A percentile compares a stretch with the other conserved stretches of the same genome.
Conservation (phyloP, 2,888 invertebrate genomes). For the Ectemnius cavifrons region DNA sequence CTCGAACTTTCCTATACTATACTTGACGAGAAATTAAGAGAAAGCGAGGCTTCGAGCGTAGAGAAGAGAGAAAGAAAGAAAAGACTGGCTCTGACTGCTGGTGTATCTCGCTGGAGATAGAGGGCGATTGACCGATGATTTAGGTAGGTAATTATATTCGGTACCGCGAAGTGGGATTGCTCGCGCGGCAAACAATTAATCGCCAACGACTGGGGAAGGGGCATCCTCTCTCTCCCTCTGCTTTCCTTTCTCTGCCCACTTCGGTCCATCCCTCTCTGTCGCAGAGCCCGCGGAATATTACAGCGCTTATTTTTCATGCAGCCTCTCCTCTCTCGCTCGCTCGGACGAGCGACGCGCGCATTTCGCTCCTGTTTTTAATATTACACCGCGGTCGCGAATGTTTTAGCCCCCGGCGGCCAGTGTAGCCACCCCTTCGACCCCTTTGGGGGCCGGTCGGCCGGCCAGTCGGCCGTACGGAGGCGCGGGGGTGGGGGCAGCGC, state of each 20-base stretch:
- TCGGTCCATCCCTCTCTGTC: too few species aligned
- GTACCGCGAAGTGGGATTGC: conserved; percentile 66
- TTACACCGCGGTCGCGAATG: conserved; percentile 66
- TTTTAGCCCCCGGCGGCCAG: conserved; percentile 46
- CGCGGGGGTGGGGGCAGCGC: conserved; percentile 34
- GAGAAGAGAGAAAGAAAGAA: not conserved
- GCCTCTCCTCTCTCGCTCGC: conserved; percentile 6
- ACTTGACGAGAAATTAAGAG: not conserved
- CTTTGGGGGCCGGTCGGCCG: not conserved
- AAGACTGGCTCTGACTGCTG: not conserved
- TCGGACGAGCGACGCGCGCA: conserved; percentile 46
- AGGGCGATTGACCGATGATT: conserved; percentile 63
- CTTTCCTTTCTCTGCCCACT: too few species aligned
- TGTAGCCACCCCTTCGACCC: conserved; percentile 14
- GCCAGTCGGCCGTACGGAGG: not conserved
- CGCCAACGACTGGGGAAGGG: conserved; percentile 61
- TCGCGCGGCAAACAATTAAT: conserved; percentile 66
- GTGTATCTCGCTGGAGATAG: conserved; percentile 41
- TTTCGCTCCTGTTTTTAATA: conserved; percentile 67
- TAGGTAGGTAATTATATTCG: conserved; percentile 66
- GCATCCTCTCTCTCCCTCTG: too few species aligned
- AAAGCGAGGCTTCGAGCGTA: not conserved
- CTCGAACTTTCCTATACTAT: too few species aligned
- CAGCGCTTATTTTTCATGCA: conserved; percentile 65
- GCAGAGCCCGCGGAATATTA: conserved; percentile 58